A percentile compares a stretch with the other conserved stretches of the same genome.
Evolutionary conservation across 2,113 vertebrate species (phyloP).

Genomic region (Campylomormyrus tamandua): DNA sequence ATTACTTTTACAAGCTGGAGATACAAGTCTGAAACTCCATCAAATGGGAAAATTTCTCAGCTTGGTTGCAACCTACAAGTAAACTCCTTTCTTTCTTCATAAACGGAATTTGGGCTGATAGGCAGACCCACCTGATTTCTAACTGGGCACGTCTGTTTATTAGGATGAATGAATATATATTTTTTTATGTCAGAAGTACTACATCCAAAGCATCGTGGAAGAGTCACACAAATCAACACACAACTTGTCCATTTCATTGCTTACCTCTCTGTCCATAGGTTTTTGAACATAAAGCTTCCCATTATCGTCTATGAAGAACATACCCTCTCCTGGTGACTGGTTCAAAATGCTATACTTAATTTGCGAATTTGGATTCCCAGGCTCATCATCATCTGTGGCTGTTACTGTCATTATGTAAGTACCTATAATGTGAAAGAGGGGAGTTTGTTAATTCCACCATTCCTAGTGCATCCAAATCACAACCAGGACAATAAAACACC

Average conservation of each 20-base stretch:
- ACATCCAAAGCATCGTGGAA: not conserved
- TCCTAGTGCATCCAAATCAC: not conserved
- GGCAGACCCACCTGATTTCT: not conserved
- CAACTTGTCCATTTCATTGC: not conserved
- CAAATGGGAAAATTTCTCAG: not conserved
- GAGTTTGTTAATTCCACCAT: not conserved
- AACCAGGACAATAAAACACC: not conserved
- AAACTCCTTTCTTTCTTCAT: not conserved
- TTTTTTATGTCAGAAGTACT: not conserved
- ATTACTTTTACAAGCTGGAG: not conserved
- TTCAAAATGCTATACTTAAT: conserved; percentile 71
- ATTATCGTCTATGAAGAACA: conserved; percentile 65
- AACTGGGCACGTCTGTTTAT: not conserved
- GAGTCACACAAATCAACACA: not conserved
- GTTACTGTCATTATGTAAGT: conserved; percentile 67
- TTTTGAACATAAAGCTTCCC: conserved; percentile 64
- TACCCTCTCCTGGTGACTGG: conserved; percentile 63
- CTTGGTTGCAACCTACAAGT: not conserved
- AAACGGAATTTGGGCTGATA: not conserved
- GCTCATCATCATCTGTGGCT: conserved; percentile 79
- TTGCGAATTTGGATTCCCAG: conserved; percentile 66
- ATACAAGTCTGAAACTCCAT: not conserved
- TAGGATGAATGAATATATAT: not conserved
- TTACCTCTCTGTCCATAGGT: conserved; percentile 84
- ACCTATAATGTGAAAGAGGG: conserved; percentile 48